Conservation (phyloP, 2,113 vertebrate species). For the Formicarius rufipectus region DNA sequence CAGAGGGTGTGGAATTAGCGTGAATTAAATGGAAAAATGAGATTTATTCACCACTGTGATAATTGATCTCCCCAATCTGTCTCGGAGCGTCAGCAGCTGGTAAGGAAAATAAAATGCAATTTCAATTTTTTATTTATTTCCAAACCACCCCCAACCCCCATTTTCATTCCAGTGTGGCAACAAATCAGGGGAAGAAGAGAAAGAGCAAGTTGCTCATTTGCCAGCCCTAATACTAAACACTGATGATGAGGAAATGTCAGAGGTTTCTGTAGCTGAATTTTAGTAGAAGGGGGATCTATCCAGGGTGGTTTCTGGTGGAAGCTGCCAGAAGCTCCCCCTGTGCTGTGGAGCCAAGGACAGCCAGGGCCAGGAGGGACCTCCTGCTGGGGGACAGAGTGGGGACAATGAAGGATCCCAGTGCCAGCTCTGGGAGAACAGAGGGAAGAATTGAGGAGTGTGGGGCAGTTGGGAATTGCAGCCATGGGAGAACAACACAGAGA, state of each 20-base stretch:
- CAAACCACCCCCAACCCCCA: background rate
- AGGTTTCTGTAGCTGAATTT: too few species aligned
- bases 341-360: too few species aligned
- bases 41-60: constrained; percentile 83
- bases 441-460: too few species aligned
- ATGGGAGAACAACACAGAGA: too few species aligned
- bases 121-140: constrained; percentile 65
- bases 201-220: constrained; percentile 57
- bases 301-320: too few species aligned
- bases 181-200: constrained; percentile 54
- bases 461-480: too few species aligned
- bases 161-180: constrained; percentile 64
- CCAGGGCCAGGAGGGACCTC: too few species aligned
- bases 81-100: constrained; percentile 78
- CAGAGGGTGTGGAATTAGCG: constrained; percentile 80
- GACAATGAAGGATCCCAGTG: too few species aligned
- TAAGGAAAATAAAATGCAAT: constrained; percentile 81
- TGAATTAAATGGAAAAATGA: constrained; percentile 84
- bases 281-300: too few species aligned
- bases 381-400: too few species aligned
- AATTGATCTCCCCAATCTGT: constrained; percentile 83
- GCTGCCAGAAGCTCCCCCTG: too few species aligned
- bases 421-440: too few species aligned
- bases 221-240: constrained; percentile 32
- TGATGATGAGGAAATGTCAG: background rate